phyloP scores from a whole-genome alignment of 2,888 invertebrate genomes.

The Drosophila nigricruria region DNA sequence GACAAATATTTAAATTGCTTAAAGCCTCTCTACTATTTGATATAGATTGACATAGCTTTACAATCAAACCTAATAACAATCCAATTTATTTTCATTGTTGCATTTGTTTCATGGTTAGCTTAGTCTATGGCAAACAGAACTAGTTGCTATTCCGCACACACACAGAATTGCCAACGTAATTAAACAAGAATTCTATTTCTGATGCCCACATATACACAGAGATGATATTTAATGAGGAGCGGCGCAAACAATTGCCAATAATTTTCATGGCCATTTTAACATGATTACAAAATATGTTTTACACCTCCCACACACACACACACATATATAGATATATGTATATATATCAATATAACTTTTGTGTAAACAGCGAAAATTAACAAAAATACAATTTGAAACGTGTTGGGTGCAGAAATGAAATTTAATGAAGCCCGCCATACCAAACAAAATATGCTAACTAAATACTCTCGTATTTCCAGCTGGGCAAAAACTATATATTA shows the following conservation, averaged over 20 bases:
- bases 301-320: slow-evolving; percentile 22
- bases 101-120: slow-evolving; percentile 1
- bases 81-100: not conserved
- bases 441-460: slow-evolving; percentile 46
- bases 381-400: slow-evolving; percentile 52
- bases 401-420: slow-evolving; percentile 27
- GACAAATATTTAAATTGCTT: not conserved
- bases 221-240: slow-evolving; percentile 30
- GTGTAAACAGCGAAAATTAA: slow-evolving; percentile 40
- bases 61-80: not conserved
- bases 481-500: slow-evolving; percentile 43
- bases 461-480: slow-evolving; percentile 10
- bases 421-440: slow-evolving; percentile 69
- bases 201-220: slow-evolving; percentile 21
- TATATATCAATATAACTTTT: slow-evolving; percentile 47
- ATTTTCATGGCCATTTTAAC: slow-evolving; percentile 65
- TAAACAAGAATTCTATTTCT: slow-evolving; percentile 31
- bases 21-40: not conserved
- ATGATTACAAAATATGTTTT: slow-evolving; percentile 59
- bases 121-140: slow-evolving; percentile 1
- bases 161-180: slow-evolving; percentile 18
- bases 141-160: slow-evolving; percentile 10
- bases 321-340: slow-evolving; percentile 3
- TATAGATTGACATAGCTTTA: not conserved
- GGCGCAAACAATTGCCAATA: slow-evolving; percentile 34